A percentile compares a stretch with the other conserved stretches of the same genome.
Conservation (phyloP, 2,113 vertebrate species). For the Tautogolabrus adspersus region DNA sequence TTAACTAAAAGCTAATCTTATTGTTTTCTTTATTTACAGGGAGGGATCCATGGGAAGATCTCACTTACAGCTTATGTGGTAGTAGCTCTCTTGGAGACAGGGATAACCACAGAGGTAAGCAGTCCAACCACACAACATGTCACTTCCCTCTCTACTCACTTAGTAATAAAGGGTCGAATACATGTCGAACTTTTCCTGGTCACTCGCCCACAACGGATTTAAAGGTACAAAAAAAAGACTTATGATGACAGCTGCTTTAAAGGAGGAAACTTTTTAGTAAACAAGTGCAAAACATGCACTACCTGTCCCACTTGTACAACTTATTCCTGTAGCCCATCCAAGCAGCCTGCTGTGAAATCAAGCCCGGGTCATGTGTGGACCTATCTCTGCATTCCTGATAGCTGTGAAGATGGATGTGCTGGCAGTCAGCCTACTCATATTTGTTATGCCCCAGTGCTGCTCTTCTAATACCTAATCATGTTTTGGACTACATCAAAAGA, state of each 20-base stretch:
- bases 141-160: neutral
- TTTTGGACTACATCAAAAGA: slow-evolving; percentile 68
- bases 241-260: neutral
- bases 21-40: slow-evolving; percentile 76
- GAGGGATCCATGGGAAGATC: slow-evolving; percentile 92
- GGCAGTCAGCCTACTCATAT: slow-evolving; percentile 71
- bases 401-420: slow-evolving; percentile 75
- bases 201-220: neutral
- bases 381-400: slow-evolving; percentile 70
- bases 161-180: too few relatives aligned
- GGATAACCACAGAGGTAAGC: slow-evolving; percentile 89
- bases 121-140: neutral
- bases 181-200: neutral
- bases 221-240: slow-evolving; percentile 8
- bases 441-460: slow-evolving; percentile 74
- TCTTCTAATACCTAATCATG: slow-evolving; percentile 72
- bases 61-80: slow-evolving; percentile 93
- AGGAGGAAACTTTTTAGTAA: neutral
- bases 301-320: slow-evolving; percentile 8
- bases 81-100: slow-evolving; percentile 91
- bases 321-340: slow-evolving; percentile 1
- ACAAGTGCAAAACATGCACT: neutral
- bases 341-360: slow-evolving; percentile 1
- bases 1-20: slow-evolving; percentile 5
- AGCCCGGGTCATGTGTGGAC: slow-evolving; percentile 52